These are phyloP conservation scores for Ochotona princeps DNA, from an alignment of 2,113 vertebrate species.

Conservation along the genomic window DNA sequence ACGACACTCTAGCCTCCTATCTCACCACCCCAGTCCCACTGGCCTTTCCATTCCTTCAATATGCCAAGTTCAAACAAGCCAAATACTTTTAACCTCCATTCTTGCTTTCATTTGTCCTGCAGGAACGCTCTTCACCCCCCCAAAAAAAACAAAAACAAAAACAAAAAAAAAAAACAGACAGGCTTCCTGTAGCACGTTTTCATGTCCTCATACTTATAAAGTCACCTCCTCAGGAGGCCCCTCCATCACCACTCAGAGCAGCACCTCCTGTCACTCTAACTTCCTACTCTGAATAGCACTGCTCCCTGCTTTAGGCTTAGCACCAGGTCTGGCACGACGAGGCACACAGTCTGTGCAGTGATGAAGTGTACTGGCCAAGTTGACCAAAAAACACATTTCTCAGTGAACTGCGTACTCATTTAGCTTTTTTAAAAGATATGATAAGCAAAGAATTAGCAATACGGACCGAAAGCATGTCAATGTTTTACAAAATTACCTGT, in stretches of 20 bases:
- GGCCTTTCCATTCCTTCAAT: background rate
- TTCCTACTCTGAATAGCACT: background rate
- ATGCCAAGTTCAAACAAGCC: background rate
- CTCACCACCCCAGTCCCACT: background rate
- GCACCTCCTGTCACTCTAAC: background rate
- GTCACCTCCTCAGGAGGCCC: background rate
- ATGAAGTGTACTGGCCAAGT: background rate
- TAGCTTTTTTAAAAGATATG: background rate
- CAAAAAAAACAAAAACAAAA: too few relatives aligned
- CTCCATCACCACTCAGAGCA: background rate
- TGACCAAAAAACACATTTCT: slow-evolving; percentile 6
- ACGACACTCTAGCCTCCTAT: background rate
- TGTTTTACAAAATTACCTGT: slow-evolving; percentile 39
- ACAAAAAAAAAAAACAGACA: background rate
- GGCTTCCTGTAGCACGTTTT: background rate
- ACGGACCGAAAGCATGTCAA: background rate
- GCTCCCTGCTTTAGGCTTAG: background rate
- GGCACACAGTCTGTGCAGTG: background rate
- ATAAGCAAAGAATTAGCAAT: slow-evolving; percentile 9
- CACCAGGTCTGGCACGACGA: background rate
- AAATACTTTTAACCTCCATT: background rate
- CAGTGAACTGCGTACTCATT: background rate
- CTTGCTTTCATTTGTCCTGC: background rate
- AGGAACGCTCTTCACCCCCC: background rate
- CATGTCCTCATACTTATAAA: background rate